phyloP scores from a whole-genome alignment of 2,113 vertebrate species.

The Panthera uncia region DNA sequence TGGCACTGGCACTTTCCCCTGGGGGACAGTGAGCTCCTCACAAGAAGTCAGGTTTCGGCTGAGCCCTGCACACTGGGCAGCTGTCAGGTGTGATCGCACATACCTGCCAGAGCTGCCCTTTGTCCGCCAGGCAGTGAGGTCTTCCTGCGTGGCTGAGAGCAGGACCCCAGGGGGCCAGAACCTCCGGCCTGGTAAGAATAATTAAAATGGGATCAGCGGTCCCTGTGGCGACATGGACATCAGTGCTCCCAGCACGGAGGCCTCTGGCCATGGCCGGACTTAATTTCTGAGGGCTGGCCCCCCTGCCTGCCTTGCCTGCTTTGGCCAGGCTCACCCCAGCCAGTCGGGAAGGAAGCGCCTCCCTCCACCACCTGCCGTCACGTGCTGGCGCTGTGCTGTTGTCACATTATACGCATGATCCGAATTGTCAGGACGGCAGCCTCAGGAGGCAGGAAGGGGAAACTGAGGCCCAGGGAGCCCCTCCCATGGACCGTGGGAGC shows the following conservation, averaged over 20 bases:
- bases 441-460: not conserved
- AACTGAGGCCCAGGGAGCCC: not conserved
- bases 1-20: not conserved
- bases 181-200: constrained; percentile 32
- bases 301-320: not conserved
- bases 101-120: not conserved
- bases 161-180: not conserved
- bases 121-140: not conserved
- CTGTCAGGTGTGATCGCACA: not conserved
- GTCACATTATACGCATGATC: not conserved
- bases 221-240: not conserved
- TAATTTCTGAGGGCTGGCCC: not conserved
- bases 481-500: not conserved
- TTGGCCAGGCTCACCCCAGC: not conserved
- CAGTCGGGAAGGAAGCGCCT: not conserved
- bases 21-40: not conserved
- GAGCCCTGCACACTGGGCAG: not conserved
- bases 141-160: not conserved
- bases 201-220: constrained; percentile 75
- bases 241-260: constrained; percentile 18
- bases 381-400: not conserved
- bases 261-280: not conserved
- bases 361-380: not conserved
- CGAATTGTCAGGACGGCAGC: not conserved
- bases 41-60: not conserved